phyloP scores from a whole-genome alignment of 2,113 vertebrate genomes.

The Xyrauchen texanus region DNA sequence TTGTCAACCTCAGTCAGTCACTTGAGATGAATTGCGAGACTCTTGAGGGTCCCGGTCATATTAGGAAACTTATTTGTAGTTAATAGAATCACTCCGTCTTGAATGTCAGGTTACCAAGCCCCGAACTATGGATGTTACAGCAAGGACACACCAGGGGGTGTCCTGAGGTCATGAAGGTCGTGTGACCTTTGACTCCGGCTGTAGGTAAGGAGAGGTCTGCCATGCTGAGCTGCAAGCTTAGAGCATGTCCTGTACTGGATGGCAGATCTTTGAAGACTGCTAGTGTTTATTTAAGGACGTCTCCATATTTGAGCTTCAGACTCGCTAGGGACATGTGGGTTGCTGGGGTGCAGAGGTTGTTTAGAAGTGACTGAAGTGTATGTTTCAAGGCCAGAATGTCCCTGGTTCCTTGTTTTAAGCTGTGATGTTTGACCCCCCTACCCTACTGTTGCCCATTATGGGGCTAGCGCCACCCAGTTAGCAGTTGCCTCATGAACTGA shows the following conservation, averaged over 20 bases:
- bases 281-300: slow-evolving; percentile 50
- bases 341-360: slow-evolving; percentile 28
- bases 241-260: not conserved
- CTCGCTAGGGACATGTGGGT: too few relatives aligned
- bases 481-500: slow-evolving; percentile 43
- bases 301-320: not conserved
- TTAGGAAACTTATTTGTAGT: not conserved
- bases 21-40: too few relatives aligned
- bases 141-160: slow-evolving; percentile 52
- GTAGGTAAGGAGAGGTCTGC: not conserved
- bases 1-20: not conserved
- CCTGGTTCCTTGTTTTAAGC: slow-evolving; percentile 53
- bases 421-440: slow-evolving; percentile 65
- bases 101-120: not conserved
- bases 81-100: not conserved
- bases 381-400: slow-evolving; percentile 55
- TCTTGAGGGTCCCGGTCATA: too few relatives aligned
- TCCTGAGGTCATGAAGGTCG: slow-evolving; percentile 21
- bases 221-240: not conserved
- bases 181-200: slow-evolving; percentile 56
- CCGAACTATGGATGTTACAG: slow-evolving; percentile 58
- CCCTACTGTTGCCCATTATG: not conserved
- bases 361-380: slow-evolving; percentile 36
- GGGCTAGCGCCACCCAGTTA: slow-evolving; percentile 25
- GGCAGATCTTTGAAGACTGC: slow-evolving; percentile 20